Conservation (phyloP, 2,113 vertebrate genomes). For the Platichthys stellatus region DNA sequence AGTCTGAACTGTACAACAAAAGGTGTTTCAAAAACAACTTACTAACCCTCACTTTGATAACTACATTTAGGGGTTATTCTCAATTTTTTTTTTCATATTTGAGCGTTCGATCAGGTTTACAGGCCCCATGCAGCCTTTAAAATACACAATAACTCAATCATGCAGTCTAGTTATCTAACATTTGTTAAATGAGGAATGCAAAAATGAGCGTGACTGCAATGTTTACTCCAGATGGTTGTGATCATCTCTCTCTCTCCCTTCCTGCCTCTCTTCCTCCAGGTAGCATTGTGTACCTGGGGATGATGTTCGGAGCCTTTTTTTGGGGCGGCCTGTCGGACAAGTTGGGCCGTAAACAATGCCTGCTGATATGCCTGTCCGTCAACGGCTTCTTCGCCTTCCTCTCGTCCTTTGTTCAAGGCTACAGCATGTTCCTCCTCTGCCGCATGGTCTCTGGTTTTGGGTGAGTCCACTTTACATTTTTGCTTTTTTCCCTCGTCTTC, state of each 20-base stretch:
- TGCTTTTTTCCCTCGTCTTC: neutral
- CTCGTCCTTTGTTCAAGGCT: conserved; percentile 97
- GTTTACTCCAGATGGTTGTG: conserved; percentile 12
- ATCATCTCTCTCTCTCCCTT: neutral
- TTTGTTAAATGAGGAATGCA: no score
- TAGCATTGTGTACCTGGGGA: conserved; percentile 97
- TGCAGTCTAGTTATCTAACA: neutral
- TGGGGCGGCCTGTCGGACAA: conserved; percentile 98
- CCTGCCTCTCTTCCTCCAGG: conserved; percentile 82
- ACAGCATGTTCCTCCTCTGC: conserved; percentile 97
- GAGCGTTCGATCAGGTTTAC: no score
- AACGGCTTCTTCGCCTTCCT: conserved; percentile 99
- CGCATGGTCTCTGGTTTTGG: conserved; percentile 97
- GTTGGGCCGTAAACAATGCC: conserved; percentile 92
- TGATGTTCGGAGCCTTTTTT: conserved; percentile 98
- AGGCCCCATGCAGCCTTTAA: no score
- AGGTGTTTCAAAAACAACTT: no score
- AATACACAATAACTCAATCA: neutral
- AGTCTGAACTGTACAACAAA: no score
- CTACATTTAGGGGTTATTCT: no score
- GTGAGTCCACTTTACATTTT: conserved; percentile 82
- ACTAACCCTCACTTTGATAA: no score
- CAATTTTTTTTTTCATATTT: no score
- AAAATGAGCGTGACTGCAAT: neutral
- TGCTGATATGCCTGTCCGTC: conserved; percentile 96